Evolutionary conservation across 2,113 vertebrate genomes (phyloP).

Genomic region (Pygoscelis antarcticus): DNA sequence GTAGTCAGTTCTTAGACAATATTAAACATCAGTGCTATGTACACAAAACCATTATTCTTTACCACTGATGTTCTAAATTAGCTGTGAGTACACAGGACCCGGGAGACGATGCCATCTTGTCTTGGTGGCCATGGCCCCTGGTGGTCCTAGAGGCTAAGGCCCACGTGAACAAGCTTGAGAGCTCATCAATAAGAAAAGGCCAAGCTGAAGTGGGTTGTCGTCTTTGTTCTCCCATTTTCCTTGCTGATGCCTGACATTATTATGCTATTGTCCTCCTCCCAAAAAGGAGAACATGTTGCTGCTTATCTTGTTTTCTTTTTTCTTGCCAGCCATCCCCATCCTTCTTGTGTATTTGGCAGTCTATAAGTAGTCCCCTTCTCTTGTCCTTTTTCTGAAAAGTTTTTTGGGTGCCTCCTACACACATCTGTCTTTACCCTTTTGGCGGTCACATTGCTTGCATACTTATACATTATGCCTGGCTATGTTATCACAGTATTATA

Average conservation of each 20-base stretch:
- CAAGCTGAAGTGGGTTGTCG: neutral
- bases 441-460: neutral
- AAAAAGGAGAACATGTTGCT: neutral
- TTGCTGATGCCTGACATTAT: neutral
- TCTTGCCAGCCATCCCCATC: neutral
- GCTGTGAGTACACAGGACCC: neutral
- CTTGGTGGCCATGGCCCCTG: neutral
- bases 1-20: neutral
- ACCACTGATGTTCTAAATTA: neutral
- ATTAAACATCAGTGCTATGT: no score
- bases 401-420: neutral
- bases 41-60: neutral
- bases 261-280: neutral
- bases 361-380: neutral
- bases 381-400: neutral
- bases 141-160: neutral
- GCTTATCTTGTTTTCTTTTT: neutral
- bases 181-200: neutral
- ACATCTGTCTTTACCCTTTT: neutral
- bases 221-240: neutral
- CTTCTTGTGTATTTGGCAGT: neutral
- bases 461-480: neutral
- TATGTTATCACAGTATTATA: neutral
- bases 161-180: neutral
- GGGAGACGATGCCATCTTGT: rapidly evolving